Evolutionary conservation across 2,113 vertebrate species (phyloP), one percentile per base, ranked within the genome.

Genomic region (Thymallus thymallus): DNA sequence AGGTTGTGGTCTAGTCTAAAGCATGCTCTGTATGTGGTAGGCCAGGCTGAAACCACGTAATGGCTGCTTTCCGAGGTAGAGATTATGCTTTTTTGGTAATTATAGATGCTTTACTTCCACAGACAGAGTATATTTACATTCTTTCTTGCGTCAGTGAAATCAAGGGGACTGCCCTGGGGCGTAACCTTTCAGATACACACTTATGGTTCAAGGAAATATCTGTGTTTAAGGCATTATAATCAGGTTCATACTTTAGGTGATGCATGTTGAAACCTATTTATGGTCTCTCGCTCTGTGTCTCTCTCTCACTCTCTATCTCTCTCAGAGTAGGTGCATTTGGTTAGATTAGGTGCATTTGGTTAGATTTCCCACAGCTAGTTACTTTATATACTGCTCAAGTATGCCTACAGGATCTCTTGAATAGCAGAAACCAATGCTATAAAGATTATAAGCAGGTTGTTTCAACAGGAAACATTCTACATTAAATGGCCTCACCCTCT

Each of bases 1-100:
- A 61, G 22, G 30, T n/a, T 67, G n/a, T 35, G 68, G 68, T 63
- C 23, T 51, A 6, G 35, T 75, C 45, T 60, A 3, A 10, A 24
- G 22, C 61, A 66, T 67, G 30, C 48, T 23, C 35, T 41, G 66
- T n/a, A 66, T 77, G 72, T 72, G 77, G 76, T 77, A 22, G 29
- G 63, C 55, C 45, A 60, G 30, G 61, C 22, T 64, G 20, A 75
- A 70, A 80, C 64, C 72, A 69, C 70, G 32, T 70, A 70, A 76
- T 67, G 67, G 64, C 64, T 62, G 74, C 35, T 73, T 60, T 20
- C 70, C 18, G 24, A 46, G 58, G 23, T 56, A 63, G 76, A 73
- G 65, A 71, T 51, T 1, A 58, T 20, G 46, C 26, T 67, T 22
- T 61, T 41, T 65, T 76, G 20, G 20, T 72, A 76, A 77, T 82